Evolutionary conservation across 2,888 invertebrate species (phyloP).

Genomic region (Phaonia tiefii): DNA sequence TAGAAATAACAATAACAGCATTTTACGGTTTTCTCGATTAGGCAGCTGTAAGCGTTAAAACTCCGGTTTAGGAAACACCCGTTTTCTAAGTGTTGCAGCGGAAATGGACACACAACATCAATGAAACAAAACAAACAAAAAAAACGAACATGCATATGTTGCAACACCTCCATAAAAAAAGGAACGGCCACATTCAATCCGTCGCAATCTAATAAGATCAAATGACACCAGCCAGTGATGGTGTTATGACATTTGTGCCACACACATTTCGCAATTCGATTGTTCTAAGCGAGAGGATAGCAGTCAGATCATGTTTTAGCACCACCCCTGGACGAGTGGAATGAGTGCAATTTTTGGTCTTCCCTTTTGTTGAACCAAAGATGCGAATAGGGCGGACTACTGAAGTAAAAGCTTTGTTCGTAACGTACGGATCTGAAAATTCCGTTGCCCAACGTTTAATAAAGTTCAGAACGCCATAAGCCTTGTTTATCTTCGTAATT

Average conservation of each 20-base stretch:
- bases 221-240: slow-evolving; percentile 15
- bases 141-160: slow-evolving; percentile 20
- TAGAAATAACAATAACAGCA: slow-evolving; percentile 4
- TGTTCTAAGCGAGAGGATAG: neutral
- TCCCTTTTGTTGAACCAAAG: no score
- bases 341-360: slow-evolving; percentile 21
- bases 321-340: slow-evolving; percentile 32
- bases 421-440: no score
- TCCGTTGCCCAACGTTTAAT: no score
- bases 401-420: no score
- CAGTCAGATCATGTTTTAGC: slow-evolving; percentile 26
- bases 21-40: neutral
- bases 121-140: neutral
- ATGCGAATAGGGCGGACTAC: no score
- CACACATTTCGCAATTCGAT: neutral
- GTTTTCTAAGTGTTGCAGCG: neutral
- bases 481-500: no score
- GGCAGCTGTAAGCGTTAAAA: slow-evolving; percentile 26
- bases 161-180: slow-evolving; percentile 13
- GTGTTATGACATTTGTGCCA: neutral
- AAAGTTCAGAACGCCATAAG: no score
- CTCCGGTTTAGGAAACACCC: neutral
- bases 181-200: neutral
- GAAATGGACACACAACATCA: slow-evolving; percentile 11
- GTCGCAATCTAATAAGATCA: slow-evolving; percentile 28